Percentiles rank a stretch among this genome's conserved stretches.
phyloP scores from a whole-genome alignment of 1,140 invertebrate genomes.

The Liolophura sinensis region DNA sequence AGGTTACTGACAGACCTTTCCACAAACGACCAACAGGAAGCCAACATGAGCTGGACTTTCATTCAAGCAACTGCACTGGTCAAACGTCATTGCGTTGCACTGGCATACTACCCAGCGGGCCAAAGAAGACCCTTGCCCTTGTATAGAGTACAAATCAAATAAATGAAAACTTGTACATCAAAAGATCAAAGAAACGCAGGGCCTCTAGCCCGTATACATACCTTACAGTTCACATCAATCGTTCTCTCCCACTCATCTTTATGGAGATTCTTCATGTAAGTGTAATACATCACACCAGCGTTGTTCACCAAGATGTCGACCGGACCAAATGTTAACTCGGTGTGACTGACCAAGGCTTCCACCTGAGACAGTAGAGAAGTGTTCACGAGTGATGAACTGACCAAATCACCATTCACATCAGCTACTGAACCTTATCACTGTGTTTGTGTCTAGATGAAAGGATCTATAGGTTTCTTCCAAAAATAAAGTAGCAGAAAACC shows the following conservation, averaged over 20 bases:
- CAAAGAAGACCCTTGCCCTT: too few species aligned
- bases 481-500: background rate
- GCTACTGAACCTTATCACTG: background rate
- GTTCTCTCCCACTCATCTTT: constrained; percentile 57
- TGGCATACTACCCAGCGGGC: too few species aligned
- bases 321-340: constrained; percentile 52
- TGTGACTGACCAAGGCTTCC: constrained; percentile 42
- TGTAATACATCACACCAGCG: constrained; percentile 61
- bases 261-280: constrained; percentile 56
- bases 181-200: background rate
- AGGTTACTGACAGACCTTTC: too few species aligned
- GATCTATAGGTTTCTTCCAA: background rate
- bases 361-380: constrained; percentile 32
- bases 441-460: background rate
- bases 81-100: too few species aligned
- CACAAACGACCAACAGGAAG: too few species aligned
- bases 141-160: too few species aligned
- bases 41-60: too few species aligned
- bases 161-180: too few species aligned
- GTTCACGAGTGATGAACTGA: background rate
- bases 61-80: too few species aligned
- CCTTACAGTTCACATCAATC: constrained; percentile 59
- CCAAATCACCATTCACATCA: background rate
- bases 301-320: constrained; percentile 61
- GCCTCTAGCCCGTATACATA: constrained; percentile 14